Base-by-base conservation (phyloP, 2,797 vertebrate genomes). In the Gymnodraco acuticeps region DNA sequence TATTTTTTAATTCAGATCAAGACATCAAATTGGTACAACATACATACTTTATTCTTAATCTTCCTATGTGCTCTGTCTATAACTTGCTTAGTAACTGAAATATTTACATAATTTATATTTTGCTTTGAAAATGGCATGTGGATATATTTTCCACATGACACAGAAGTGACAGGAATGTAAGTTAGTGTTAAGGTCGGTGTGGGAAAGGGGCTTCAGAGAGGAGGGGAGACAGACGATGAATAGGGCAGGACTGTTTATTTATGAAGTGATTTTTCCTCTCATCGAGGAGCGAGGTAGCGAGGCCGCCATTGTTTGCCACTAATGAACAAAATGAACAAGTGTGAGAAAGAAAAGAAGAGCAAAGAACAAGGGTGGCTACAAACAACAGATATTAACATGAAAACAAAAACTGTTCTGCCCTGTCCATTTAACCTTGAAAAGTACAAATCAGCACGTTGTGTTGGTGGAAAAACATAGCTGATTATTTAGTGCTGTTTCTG, bases 301-400 rank as follows among this genome's bases (percentile, higher is more conserved):
- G 76, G 12, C 1, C 19, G 12, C 69, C 70, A 75, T 90, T 91
- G 43, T 65, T 79, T 72, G 84, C 78, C 84, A 70, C 88, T 79
- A 65, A 81, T 91, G 88, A 89, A 88, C 65, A 89, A 87, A 78
- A 75, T 90, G 84, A 90, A 89, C 82, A 88, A 93, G 90, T 89
- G 85, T 86, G 90, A 85, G 86, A 81, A 82, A 82, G 73, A 80
- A 88, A 83, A 70, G 81, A 89, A 78, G 69, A 69, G 72, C 70
- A 79, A 71, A 71, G 72, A 82, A 72, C 13, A 63, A 71, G 50
- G 53, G 75, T 61, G 12, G 71, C 74, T 69, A 82, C 84, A 88
- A 85, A 83, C 54, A 48, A 83, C 64, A 59, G 52, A 13, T 56
- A 82, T 80, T 77, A 86, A 84, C 60, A 70, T 74, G 78, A 70